phyloP scores from a whole-genome alignment of 64 coral and sea anemone species.

The Stichodactyla mertensii region DNA sequence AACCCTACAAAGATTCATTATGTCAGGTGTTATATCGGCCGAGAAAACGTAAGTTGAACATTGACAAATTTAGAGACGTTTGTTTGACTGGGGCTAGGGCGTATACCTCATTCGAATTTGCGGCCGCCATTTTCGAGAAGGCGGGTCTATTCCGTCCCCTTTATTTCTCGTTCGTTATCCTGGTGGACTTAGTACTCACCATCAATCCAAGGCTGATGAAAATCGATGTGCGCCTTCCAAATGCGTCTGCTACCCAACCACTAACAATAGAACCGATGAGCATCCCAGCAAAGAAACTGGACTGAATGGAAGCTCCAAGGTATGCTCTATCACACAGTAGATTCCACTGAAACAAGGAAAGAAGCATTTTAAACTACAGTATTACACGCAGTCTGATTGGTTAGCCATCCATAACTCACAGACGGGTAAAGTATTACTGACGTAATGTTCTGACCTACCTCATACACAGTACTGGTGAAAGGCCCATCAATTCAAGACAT shows the following conservation, averaged over 20 bases:
- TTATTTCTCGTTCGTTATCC: not conserved
- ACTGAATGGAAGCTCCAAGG: constrained; percentile 16
- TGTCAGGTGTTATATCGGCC: too few relatives aligned
- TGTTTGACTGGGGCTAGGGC: too few relatives aligned
- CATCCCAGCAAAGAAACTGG: constrained; percentile 18
- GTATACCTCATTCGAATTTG: too few relatives aligned
- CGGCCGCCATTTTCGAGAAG: too few relatives aligned
- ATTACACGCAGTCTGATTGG: not conserved
- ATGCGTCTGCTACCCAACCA: constrained; percentile 12
- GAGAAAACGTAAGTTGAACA: too few relatives aligned
- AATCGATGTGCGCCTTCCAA: not conserved
- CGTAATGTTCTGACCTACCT: not conserved
- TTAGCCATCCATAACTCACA: not conserved
- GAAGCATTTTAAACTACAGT: not conserved
- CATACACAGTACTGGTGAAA: constrained; percentile 16
- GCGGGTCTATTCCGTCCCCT: too few relatives aligned
- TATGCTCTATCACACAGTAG: constrained; percentile 13
- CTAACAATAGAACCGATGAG: constrained; percentile 2
- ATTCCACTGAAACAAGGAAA: constrained; percentile 17
- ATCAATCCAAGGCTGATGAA: not conserved
- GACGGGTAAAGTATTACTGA: not conserved
- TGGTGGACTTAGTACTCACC: not conserved
- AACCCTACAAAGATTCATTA: too few relatives aligned
- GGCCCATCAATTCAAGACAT: not conserved
- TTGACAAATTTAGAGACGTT: too few relatives aligned